Base-by-base conservation (phyloP, 2,888 invertebrate genomes). In the Spodoptera littoralis region DNA sequence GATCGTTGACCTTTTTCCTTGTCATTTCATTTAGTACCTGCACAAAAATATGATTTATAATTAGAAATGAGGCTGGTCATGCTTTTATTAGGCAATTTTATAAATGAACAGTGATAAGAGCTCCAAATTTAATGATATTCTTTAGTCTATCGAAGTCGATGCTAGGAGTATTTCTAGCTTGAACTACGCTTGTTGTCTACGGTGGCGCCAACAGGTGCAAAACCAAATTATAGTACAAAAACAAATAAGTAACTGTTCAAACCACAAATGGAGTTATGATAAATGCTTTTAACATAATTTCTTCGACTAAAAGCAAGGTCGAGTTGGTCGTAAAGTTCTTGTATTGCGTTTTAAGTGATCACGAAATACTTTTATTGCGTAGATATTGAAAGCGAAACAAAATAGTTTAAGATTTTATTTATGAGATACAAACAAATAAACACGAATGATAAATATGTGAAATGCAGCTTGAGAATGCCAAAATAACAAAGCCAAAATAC, bases 1-100 rank as follows among this genome's bases (percentile, higher is more conserved):
- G 78, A 48, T 8, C 78, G 41, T 70, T 77, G 75, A 80, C 77
- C 80, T 36, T 58, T 43, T 51, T 57, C 27, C 27, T 41, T 8
- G 45, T 36, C 41, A 42, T 47, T 51, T 64, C 18, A 46, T 65
- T 54, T 24, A 24, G 18, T 74, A 73, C 77, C 65, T 65, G 63
- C 49, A 13, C 18, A 18, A 11, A 30, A 54, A 58, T 22, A 49
- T 24, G 0, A 42, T 67, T 48, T 22, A 12, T 44, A 27, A 59
- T 44, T 0, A 11, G 27, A 18, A 27, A 8, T 18, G 8, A 41
- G 6, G 22, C 27, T 52, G 12, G 49, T 2, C 9, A 64, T 36
- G 11, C 43, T 18, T 2, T 41, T 22, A 9, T 47, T 47, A 1
- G 13, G 8, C 2, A 18, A 18, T 18, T 18, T 18, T 2, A 18